Base-by-base conservation (phyloP, 1,140 invertebrate species). In the Neotoxoptera formosana region DNA sequence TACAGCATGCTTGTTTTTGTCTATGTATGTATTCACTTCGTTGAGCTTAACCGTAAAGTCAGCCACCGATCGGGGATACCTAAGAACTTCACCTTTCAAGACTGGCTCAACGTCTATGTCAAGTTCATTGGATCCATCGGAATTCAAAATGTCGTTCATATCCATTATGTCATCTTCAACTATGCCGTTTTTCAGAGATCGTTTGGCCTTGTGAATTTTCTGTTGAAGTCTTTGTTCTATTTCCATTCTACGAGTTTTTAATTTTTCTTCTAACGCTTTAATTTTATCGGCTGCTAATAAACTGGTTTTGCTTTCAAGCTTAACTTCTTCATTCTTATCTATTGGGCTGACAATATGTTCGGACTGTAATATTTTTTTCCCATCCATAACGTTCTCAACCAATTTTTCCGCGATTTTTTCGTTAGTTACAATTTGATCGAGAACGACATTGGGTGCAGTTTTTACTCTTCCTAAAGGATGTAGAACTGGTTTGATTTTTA, bases 31-130 rank as follows among this genome's bases (percentile, higher is more conserved):
- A 41, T 93, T 93, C 47, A 86, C 91, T 51, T 93, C 91, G 34
- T 93, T 93, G 14, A 93, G 25, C 25, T 93, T 93, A 51, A 93
- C 76, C 48, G 91, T 93, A 36, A 93, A 84, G 4, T 93, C 91
- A 36, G 91, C 91, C 34, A 93, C 47, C 7, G 91, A 84, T 45
- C 91, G 53, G 14, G 81, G 81, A 84, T 56, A 56, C 7, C 89
- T 60, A 56, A 30, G 21, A 14, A 23, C n/a, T 41, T 56, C 81
- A 45, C 47, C 21, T 53, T 92, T 53, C 7, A 86, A 45, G 0
- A n/a, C 51, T 36, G 91, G 81, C 21, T 9, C 76, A 11, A 21
- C 14, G 3, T 93, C 51, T 53, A 84, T 21, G 48, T 56, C 34
- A 20, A 56, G 21, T 17, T 84, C 34, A 25, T 84, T 84, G 3